These are phyloP conservation scores for Paraplagusia blochii DNA, from an alignment of 2,113 vertebrate species.

Conservation along the genomic window DNA sequence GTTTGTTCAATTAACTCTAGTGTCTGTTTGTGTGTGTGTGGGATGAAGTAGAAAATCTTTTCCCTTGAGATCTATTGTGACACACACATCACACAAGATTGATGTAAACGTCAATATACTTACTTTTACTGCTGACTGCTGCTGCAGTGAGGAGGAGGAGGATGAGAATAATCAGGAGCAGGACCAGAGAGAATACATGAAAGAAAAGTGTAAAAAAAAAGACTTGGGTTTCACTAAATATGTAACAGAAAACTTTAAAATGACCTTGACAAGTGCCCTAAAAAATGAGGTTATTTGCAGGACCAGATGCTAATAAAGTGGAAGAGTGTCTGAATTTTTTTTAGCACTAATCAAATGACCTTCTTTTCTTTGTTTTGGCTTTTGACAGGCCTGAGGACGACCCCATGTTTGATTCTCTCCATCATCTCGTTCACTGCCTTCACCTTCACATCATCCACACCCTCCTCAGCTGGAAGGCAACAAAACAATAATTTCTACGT, in stretches of 20 bases:
- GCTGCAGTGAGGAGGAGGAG: constrained; percentile 9
- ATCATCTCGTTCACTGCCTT: constrained; percentile 84
- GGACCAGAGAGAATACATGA: constrained; percentile 12
- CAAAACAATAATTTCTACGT: neutral
- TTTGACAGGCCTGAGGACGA: constrained; percentile 79
- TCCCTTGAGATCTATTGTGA: neutral
- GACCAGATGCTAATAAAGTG: neutral
- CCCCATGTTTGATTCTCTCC: constrained; percentile 81
- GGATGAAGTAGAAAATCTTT: neutral
- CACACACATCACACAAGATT: constrained; percentile 15
- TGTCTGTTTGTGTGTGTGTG: constrained; percentile 10
- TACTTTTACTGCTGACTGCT: constrained; percentile 74
- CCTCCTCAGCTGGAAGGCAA: constrained; percentile 52
- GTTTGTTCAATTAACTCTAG: constrained; percentile 17
- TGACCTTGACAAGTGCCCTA: neutral
- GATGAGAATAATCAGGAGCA: neutral
- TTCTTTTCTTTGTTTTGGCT: constrained; percentile 72
- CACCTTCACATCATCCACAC: constrained; percentile 74
- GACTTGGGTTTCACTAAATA: constrained; percentile 8
- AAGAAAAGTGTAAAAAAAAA: constrained; percentile 26
- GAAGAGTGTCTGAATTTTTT: neutral
- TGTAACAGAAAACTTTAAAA: neutral
- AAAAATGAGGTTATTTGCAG: neutral
- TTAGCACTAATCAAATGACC: neutral
- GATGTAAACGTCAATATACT: constrained; percentile 46